These are phyloP conservation scores for Athalia cordata DNA, from an alignment of 2,888 invertebrate species.

Conservation along the genomic window DNA sequence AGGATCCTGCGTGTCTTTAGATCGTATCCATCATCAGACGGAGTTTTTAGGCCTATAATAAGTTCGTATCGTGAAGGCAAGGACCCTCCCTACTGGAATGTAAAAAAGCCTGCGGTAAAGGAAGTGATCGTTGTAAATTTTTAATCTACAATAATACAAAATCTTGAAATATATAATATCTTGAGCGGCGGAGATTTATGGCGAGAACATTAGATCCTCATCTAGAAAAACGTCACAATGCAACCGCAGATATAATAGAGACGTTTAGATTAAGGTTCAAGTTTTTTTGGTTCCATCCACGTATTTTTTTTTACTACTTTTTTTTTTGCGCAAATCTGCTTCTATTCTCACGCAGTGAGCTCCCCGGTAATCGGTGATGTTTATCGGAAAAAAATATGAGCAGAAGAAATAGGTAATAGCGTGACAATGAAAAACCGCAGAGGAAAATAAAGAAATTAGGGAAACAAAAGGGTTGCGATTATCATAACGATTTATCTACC, in stretches of 20 bases:
- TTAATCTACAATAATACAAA: neutral
- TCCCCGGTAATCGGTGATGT: conserved; percentile 1
- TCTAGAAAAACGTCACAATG: conserved; percentile 21
- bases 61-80: neutral
- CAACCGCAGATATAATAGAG: conserved; percentile 34
- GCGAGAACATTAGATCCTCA: conserved; percentile 40
- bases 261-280: conserved; percentile 24
- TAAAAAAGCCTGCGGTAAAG: neutral
- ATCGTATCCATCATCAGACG: neutral
- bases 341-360: neutral
- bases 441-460: conserved; percentile 31
- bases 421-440: neutral
- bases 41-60: neutral
- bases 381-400: conserved; percentile 11
- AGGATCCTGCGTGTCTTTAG: neutral
- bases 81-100: neutral
- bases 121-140: conserved; percentile 27
- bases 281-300: neutral
- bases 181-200: conserved; percentile 21
- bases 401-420: neutral
- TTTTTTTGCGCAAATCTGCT: neutral
- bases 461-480: conserved; percentile 3
- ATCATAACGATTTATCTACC: neutral
- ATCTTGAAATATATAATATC: neutral
- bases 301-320: conserved; percentile 7